A percentile compares a stretch with the other conserved stretches of the same genome.
Evolutionary conservation across 1,140 invertebrate species (phyloP).

Genomic region (Brachionus rubens): DNA sequence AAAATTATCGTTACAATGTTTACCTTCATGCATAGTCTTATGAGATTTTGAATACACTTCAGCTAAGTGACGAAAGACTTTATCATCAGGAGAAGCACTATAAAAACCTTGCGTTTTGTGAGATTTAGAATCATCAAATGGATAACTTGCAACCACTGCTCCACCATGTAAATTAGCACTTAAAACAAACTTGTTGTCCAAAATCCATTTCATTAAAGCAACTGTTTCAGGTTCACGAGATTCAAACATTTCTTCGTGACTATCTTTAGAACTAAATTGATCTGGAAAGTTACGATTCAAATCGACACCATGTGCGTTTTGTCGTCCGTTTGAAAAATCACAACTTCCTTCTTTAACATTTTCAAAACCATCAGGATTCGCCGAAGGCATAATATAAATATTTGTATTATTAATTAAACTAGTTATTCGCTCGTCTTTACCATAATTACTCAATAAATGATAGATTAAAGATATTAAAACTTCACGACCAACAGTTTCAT

Average conservation of each 20-base stretch:
- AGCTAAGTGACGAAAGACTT: conserved; percentile 19
- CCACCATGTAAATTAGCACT: conserved; percentile 95
- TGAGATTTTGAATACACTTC: conserved; percentile 14
- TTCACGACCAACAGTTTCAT: conserved; percentile 81
- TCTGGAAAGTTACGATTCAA: conserved; percentile 96
- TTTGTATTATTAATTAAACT: conserved; percentile 65
- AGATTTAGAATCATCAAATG: conserved; percentile 66
- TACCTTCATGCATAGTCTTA: conserved; percentile 25
- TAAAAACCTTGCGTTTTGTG: background rate
- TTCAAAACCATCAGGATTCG: conserved; percentile 73
- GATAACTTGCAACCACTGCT: conserved; percentile 84
- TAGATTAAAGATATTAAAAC: conserved; percentile 75
- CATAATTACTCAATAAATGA: conserved; percentile 8
- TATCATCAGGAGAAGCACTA: conserved; percentile 27
- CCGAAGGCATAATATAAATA: conserved; percentile 78
- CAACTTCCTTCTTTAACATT: conserved; percentile 7
- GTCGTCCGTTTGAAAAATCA: conserved; percentile 57
- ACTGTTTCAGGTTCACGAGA: conserved; percentile 84
- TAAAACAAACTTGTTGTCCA: conserved; percentile 82
- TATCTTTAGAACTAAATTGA: conserved; percentile 65
- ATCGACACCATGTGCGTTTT: conserved; percentile 79
- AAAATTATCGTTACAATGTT: conserved; percentile 20
- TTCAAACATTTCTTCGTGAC: conserved; percentile 61
- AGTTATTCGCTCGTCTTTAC: conserved; percentile 14
- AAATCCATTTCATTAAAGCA: conserved; percentile 88